Base-by-base conservation (phyloP, 2,888 invertebrate genomes). In the Chesias legatella region DNA sequence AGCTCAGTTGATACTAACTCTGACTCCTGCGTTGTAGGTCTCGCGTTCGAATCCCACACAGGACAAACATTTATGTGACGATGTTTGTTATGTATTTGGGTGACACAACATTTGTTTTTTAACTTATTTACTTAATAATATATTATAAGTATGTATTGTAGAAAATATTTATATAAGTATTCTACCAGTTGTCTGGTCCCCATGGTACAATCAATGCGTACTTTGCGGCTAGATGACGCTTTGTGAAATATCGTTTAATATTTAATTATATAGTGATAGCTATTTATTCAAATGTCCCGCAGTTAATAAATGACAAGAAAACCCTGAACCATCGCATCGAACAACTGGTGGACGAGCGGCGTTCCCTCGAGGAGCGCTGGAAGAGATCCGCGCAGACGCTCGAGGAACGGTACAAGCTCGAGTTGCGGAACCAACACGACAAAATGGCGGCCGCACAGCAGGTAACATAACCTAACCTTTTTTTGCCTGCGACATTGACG, bases 361-460 rank as follows among this genome's bases (percentile, higher is more conserved):
- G 92, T 39, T 88, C 91, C n/a, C 73, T 91, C 20, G 94, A 94
- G 62, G 90, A 91, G 32, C 88, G 92, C 6, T 91, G 91, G 75
- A 90, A 90, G 55, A 82, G 91, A 0, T 91, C 92, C 17, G 79
- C 92, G 53, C 93, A 92, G 63, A 90, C 93, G 13, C 78, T 93
- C 31, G 93, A 94, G 43, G 94, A 95, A 43, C 91, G 93, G 20
- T 92, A 95, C 67, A 90, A 91, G 51, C 89, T 95, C 1, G 95
- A 96, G 67, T 68, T 95, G 33, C 89, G 93, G 31, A 92, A 93
- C 52, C 90, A 92, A 22, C 93, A 93, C 65, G 95, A 95, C 67
- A 93, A 93, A 58, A 93, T 93, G 51, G 85, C 91, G 11, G 94
- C 94, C 13, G 93, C 94, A 0, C 95, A 96, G 67, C 95, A 94